A percentile compares a stretch with the other conserved stretches of the same genome.
Conservation (phyloP, 2,888 invertebrate genomes). For the Apotomis betuletana region DNA sequence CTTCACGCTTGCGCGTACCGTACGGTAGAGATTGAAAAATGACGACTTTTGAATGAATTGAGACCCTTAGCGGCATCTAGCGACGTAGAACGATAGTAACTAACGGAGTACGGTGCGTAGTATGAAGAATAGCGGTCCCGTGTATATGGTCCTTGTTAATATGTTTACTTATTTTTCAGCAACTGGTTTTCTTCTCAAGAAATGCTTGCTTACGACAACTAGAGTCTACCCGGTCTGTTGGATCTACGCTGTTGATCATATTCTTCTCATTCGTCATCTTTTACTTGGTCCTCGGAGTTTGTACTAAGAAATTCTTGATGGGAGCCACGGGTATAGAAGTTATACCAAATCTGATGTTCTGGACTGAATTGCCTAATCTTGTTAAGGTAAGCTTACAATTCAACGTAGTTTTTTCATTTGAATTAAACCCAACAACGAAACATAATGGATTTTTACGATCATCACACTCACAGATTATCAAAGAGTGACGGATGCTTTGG, state of each 20-base stretch:
- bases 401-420: background rate
- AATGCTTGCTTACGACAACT: conserved; percentile 74
- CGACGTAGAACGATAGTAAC: no score
- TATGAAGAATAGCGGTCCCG: no score
- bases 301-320: conserved; percentile 86
- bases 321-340: conserved; percentile 89
- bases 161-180: conserved; percentile 59
- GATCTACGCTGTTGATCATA: conserved; percentile 86
- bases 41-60: no score
- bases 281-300: conserved; percentile 87
- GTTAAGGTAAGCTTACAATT: conserved; percentile 81
- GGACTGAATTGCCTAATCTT: conserved; percentile 87
- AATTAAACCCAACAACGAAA: no score
- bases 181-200: conserved; percentile 78
- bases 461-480: no score
- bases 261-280: conserved; percentile 83
- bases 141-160: no score
- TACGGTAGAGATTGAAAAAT: no score
- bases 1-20: no score
- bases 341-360: conserved; percentile 89
- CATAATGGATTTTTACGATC: no score
- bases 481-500: no score
- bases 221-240: conserved; percentile 80
- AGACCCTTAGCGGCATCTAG: no score
- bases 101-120: no score